Conservation (phyloP, 2,113 vertebrate genomes). For the Pagrus major region DNA sequence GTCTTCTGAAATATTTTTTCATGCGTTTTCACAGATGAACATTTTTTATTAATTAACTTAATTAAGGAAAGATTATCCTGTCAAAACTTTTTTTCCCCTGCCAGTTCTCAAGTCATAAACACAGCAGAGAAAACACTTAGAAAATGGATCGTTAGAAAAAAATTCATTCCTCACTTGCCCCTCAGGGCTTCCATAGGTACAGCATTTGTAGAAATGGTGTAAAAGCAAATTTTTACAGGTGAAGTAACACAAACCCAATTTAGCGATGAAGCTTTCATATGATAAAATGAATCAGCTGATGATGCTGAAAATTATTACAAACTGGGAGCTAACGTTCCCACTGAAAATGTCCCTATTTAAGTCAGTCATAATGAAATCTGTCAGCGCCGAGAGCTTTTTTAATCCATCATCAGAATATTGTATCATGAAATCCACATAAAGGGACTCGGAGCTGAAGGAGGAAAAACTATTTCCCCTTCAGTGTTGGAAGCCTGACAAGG, state of each 20-base stretch:
- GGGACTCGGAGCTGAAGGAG: constrained; percentile 5
- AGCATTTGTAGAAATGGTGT: too few relatives aligned
- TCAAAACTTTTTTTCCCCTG: too few relatives aligned
- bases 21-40: too few relatives aligned
- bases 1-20: too few relatives aligned
- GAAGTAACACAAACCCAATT: not conserved
- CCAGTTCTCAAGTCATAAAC: too few relatives aligned
- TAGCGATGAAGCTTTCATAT: not conserved
- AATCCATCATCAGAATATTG: constrained; percentile 28
- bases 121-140: too few relatives aligned
- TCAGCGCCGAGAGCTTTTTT: not conserved
- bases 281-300: not conserved
- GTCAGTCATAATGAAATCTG: not conserved
- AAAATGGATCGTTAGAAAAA: too few relatives aligned
- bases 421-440: constrained; percentile 44
- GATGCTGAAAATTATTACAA: not conserved
- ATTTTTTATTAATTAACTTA: too few relatives aligned
- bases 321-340: not conserved
- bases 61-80: too few relatives aligned
- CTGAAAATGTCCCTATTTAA: not conserved
- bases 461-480: constrained; percentile 41
- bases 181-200: too few relatives aligned
- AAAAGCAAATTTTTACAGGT: too few relatives aligned
- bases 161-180: too few relatives aligned
- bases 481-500: constrained; percentile 32